Conservation (phyloP, 2,888 invertebrate species). For the Idaea straminata region DNA sequence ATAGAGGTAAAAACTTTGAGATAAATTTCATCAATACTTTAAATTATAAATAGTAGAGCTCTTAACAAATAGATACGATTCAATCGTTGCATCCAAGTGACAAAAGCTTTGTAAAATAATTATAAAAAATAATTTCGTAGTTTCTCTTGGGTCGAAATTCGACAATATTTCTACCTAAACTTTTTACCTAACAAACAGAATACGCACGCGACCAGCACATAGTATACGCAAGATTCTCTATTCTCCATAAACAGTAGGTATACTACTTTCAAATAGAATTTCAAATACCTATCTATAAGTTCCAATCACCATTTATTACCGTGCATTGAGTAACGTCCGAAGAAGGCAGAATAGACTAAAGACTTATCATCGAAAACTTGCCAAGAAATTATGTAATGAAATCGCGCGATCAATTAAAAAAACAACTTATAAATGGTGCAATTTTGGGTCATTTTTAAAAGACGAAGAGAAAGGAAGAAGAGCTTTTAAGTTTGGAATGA, state of each 20-base stretch:
- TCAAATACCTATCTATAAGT: not conserved
- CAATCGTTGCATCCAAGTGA: too few species aligned
- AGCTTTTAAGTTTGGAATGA: too few species aligned
- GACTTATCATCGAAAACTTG: not conserved
- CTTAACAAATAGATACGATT: not conserved
- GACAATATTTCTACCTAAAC: not conserved
- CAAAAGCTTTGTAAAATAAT: too few species aligned
- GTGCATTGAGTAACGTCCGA: not conserved
- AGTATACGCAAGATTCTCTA: not conserved
- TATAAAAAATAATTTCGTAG: not conserved
- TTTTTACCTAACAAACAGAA: not conserved
- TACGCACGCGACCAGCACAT: not conserved
- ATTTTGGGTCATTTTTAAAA: too few species aligned
- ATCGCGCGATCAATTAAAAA: not conserved
- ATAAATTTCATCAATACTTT: too few species aligned
- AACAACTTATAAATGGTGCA: too few species aligned
- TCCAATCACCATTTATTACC: conserved; percentile 1
- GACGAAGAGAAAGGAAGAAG: too few species aligned
- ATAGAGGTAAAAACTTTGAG: too few species aligned
- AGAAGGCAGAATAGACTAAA: not conserved
- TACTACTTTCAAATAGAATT: not conserved
- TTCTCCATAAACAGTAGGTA: not conserved
- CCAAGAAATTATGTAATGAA: not conserved
- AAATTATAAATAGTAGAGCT: too few species aligned
- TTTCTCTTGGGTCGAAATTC: not conserved